Percentiles rank a stretch among this genome's conserved stretches.
phyloP scores from a whole-genome alignment of 2,797 vertebrate species.

The Potorous gilbertii region DNA sequence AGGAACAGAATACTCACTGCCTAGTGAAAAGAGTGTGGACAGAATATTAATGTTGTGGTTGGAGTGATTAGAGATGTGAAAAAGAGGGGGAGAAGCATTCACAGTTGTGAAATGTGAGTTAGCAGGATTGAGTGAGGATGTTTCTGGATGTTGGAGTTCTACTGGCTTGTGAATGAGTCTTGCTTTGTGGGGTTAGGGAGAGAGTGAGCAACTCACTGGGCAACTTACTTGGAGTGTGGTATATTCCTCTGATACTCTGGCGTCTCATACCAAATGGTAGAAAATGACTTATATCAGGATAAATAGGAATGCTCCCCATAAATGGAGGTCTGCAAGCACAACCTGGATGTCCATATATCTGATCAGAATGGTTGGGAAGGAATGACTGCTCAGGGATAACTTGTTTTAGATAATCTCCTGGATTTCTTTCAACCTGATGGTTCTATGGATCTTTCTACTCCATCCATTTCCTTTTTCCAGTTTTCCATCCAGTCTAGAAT shows the following conservation, averaged over 20 bases:
- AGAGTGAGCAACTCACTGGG: not conserved
- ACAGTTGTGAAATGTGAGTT: not conserved
- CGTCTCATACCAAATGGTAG: not conserved
- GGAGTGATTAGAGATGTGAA: not conserved
- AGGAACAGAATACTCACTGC: not conserved
- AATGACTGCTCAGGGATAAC: not conserved
- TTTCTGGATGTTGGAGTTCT: not conserved
- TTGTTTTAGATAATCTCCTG: not conserved
- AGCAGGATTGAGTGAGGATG: not conserved
- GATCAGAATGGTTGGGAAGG: not conserved
- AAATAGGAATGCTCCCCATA: not conserved
- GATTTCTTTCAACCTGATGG: not conserved
- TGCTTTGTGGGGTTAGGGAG: not conserved
- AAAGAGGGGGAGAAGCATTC: not conserved
- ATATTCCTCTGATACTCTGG: not conserved
- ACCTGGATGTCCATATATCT: not conserved
- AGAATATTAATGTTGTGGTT: not conserved
- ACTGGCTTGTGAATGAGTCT: not conserved
- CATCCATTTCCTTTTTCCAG: conserved; percentile 4
- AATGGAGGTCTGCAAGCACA: not conserved
- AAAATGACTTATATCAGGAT: not conserved
- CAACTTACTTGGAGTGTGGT: not conserved
- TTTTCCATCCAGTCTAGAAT: not conserved
- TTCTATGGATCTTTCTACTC: not conserved
- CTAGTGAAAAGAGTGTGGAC: not conserved